These are phyloP conservation scores for Ceryle rudis DNA, from an alignment of 2,797 vertebrate genomes.

Conservation along the genomic window DNA sequence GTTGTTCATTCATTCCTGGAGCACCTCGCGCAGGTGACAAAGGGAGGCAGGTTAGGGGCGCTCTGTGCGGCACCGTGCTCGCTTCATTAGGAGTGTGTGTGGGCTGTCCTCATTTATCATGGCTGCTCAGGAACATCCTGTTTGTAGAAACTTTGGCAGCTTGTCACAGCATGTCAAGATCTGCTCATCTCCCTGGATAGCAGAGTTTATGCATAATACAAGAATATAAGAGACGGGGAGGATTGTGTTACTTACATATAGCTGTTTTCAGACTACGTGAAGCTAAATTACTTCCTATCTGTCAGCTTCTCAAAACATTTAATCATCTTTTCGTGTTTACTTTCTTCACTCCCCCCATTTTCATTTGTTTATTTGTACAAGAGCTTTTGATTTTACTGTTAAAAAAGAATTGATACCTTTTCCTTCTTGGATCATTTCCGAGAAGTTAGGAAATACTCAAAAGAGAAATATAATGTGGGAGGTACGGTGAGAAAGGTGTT, in stretches of 20 bases:
- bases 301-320: neutral
- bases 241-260: neutral
- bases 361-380: neutral
- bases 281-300: neutral
- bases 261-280: neutral
- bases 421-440: neutral
- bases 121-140: constrained; percentile 31
- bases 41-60: neutral
- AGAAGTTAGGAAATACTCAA: neutral
- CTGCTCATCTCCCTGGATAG: neutral
- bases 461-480: neutral
- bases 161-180: neutral
- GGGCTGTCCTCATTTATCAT: neutral
- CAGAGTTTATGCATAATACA: constrained; percentile 24
- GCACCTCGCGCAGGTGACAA: accelerated
- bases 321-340: neutral
- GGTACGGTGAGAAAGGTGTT: neutral
- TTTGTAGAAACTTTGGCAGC: constrained; percentile 25
- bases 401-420: neutral
- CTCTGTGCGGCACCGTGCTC: accelerated
- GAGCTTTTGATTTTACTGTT: neutral
- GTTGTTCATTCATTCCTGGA: neutral
- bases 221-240: neutral
- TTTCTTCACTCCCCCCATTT: neutral
- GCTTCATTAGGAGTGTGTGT: neutral